Evolutionary conservation across 2,888 invertebrate species (phyloP).

Genomic region (Drosophila demipolita): DNA sequence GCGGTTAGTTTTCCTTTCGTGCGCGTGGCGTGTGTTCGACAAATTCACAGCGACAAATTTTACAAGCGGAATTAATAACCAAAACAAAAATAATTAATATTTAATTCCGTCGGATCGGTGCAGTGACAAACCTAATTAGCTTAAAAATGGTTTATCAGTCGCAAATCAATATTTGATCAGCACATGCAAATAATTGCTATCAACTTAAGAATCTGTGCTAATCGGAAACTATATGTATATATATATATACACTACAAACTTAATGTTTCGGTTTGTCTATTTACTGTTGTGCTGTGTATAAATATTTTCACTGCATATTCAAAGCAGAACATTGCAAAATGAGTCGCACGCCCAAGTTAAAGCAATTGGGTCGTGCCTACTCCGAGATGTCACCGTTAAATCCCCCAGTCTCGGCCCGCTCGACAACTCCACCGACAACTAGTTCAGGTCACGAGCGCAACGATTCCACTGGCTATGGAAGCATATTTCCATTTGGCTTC

Average conservation of each 20-base stretch:
- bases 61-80: conserved; percentile 20
- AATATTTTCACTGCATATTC: neutral
- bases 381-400: conserved; percentile 85
- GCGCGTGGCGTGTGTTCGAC: conserved; percentile 68
- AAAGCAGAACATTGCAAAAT: conserved; percentile 47
- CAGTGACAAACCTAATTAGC: conserved; percentile 32
- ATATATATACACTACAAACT: neutral
- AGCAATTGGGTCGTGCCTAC: conserved; percentile 81
- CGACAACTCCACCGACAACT: conserved; percentile 48
- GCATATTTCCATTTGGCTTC: conserved; percentile 83
- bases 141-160: conserved; percentile 31
- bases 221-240: conserved; percentile 19
- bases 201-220: conserved; percentile 14
- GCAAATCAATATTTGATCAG: conserved; percentile 36
- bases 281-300: conserved; percentile 22
- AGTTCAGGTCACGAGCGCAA: conserved; percentile 60
- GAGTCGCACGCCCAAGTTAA: conserved; percentile 74
- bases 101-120: conserved; percentile 27
- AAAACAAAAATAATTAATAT: conserved; percentile 1
- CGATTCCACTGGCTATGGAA: conserved; percentile 80
- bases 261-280: conserved; percentile 16
- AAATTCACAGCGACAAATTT: conserved; percentile 15
- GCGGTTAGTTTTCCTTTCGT: conserved; percentile 63
- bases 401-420: conserved; percentile 62
- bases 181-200: conserved; percentile 40